Evolutionary conservation across 2,113 vertebrate species (phyloP).

Genomic region (Ammospiza nelsoni): DNA sequence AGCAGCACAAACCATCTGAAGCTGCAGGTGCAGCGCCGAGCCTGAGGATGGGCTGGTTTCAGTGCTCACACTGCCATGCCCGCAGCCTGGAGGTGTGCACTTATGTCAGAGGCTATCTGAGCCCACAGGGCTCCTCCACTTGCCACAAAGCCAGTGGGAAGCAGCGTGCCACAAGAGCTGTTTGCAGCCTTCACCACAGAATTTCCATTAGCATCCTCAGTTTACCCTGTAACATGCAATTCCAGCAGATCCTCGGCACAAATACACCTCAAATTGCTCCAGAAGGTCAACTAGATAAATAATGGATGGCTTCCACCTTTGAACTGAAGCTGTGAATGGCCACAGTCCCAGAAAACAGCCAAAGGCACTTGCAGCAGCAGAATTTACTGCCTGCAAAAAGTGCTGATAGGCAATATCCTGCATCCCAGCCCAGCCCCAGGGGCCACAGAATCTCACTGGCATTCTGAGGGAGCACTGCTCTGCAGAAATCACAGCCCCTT

Average conservation of each 20-base stretch:
- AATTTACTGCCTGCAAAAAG: conserved; percentile 25
- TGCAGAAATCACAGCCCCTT: not conserved
- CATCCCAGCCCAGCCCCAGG: not conserved
- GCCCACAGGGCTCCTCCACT: not conserved
- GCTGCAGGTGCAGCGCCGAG: not conserved
- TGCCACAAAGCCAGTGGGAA: not conserved
- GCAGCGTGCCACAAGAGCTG: rapidly evolving
- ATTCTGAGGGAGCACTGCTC: not conserved
- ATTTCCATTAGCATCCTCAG: not conserved
- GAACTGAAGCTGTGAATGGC: conserved; percentile 28
- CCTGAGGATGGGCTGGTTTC: not conserved
- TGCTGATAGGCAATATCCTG: not conserved
- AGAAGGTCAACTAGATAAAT: conserved; percentile 45
- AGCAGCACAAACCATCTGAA: not conserved
- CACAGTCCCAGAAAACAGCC: not conserved
- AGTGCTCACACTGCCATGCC: rapidly evolving
- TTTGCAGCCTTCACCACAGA: not conserved
- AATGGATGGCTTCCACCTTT: conserved; percentile 29
- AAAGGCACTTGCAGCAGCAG: not conserved
- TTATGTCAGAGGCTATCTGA: not conserved
- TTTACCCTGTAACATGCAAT: not conserved
- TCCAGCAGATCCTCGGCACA: not conserved
- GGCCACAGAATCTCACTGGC: not conserved
- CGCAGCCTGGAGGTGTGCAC: not conserved
- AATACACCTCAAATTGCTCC: not conserved